phyloP scores from a whole-genome alignment of 2,113 vertebrate species.

The Austrofundulus limnaeus region DNA sequence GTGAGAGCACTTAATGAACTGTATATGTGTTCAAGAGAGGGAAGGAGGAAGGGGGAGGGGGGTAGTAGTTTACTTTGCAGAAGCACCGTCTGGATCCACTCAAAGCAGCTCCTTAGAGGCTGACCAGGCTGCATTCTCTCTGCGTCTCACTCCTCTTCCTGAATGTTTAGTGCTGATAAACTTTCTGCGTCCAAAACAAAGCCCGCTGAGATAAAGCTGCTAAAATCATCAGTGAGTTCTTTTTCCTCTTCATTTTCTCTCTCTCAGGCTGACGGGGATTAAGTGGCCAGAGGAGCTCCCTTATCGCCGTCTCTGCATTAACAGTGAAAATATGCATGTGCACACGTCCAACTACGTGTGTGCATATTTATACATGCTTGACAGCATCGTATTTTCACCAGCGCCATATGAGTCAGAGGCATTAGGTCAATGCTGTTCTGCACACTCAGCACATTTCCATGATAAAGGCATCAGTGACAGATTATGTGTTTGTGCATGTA shows the following conservation, averaged over 20 bases:
- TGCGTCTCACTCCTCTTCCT: conserved; percentile 42
- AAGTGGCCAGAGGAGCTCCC: conserved; percentile 55
- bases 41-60: conserved; percentile 27
- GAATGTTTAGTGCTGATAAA: conserved; percentile 66
- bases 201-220: conserved; percentile 53
- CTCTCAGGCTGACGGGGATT: conserved; percentile 37
- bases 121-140: conserved; percentile 50
- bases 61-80: conserved; percentile 61
- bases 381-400: conserved; percentile 30
- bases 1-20: conserved; percentile 58
- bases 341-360: not conserved
- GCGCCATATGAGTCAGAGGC: conserved; percentile 56
- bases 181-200: conserved; percentile 63
- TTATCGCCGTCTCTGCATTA: conserved; percentile 47
- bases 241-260: conserved; percentile 13
- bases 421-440: conserved; percentile 52
- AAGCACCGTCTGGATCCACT: conserved; percentile 66
- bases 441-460: conserved; percentile 64
- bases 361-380: conserved; percentile 32
- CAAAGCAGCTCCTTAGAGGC: conserved; percentile 58
- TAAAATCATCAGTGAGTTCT: conserved; percentile 44
- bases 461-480: conserved; percentile 3
- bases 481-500: conserved; percentile 8
- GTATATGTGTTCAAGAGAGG: conserved; percentile 11
- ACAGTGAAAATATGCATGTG: conserved; percentile 13